Percentiles rank a stretch among this genome's conserved stretches.
Conservation (phyloP, 2,888 invertebrate genomes). For the Oligia latruncula region DNA sequence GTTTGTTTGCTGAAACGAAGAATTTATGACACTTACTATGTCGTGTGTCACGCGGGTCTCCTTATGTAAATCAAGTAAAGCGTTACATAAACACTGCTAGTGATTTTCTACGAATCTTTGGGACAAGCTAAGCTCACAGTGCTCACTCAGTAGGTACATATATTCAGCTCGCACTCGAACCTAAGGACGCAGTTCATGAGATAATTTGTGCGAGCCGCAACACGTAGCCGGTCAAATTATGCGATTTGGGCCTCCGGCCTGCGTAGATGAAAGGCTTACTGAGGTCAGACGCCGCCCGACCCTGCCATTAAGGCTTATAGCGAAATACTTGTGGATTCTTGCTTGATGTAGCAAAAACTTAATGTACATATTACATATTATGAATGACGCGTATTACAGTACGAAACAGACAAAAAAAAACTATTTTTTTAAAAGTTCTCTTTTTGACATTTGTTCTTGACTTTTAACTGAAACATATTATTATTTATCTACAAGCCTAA, state of each 20-base stretch:
- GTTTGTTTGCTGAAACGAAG: conserved; percentile 31
- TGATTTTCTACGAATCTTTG: conserved; percentile 11
- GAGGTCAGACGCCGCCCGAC: conserved; percentile 69
- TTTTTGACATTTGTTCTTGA: not conserved
- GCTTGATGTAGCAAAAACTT: conserved; percentile 65
- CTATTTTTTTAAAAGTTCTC: not conserved
- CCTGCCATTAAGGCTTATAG: conserved; percentile 72
- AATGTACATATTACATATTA: conserved; percentile 34
- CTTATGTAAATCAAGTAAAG: conserved; percentile 13
- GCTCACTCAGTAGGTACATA: conserved; percentile 19
- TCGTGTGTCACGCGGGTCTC: conserved; percentile 7
- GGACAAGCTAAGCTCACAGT: conserved; percentile 34
- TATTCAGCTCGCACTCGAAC: conserved; percentile 32
- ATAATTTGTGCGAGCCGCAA: conserved; percentile 61
- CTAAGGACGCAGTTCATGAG: conserved; percentile 58
- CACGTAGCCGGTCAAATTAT: conserved; percentile 75
- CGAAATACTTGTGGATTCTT: conserved; percentile 68
- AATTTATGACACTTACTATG: conserved; percentile 25
- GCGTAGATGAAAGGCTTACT: conserved; percentile 78
- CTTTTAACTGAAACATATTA: not conserved
- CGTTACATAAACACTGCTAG: not conserved
- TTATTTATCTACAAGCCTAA: not conserved
- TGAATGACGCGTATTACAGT: conserved; percentile 3
- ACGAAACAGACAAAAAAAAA: not conserved
- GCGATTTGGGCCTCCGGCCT: conserved; percentile 70